Percentiles rank a stretch among this genome's conserved stretches.
phyloP scores from a whole-genome alignment of 1,140 invertebrate genomes.

The Aphaenogaster floridana region DNA sequence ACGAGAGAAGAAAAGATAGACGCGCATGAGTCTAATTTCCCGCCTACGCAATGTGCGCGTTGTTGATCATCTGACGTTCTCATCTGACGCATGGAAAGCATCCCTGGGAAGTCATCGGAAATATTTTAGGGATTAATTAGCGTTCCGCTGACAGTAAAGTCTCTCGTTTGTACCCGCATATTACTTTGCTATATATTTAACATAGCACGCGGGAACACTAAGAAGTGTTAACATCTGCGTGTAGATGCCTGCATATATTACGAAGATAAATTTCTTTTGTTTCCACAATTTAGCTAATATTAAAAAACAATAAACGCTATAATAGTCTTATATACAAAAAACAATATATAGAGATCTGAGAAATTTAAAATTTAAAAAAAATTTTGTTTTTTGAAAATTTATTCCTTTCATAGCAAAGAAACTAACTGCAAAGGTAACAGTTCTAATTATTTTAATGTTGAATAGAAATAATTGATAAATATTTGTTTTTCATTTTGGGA shows the following conservation, averaged over 20 bases:
- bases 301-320: background rate
- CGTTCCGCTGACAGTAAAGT: background rate
- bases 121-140: slow-evolving; percentile 43
- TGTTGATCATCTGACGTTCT: slow-evolving; percentile 68
- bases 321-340: background rate
- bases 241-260: background rate
- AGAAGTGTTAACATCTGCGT: background rate
- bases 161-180: background rate
- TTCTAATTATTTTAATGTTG: background rate
- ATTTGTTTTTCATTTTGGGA: background rate
- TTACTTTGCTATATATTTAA: slow-evolving; percentile 17
- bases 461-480: background rate
- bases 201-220: background rate
- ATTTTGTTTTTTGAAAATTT: background rate
- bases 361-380: background rate
- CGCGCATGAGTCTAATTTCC: slow-evolving; percentile 68
- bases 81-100: slow-evolving; percentile 46
- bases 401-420: background rate
- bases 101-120: slow-evolving; percentile 64
- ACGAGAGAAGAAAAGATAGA: slow-evolving; percentile 64
- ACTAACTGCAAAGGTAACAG: background rate
- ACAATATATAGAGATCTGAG: background rate
- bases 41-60: slow-evolving; percentile 66
- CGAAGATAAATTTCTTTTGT: slow-evolving; percentile 13
- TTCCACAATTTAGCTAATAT: background rate